Percentiles rank a stretch among this genome's conserved stretches.
Evolutionary conservation across 2,797 vertebrate genomes (phyloP).

Genomic region (Intellagama lesueurii): DNA sequence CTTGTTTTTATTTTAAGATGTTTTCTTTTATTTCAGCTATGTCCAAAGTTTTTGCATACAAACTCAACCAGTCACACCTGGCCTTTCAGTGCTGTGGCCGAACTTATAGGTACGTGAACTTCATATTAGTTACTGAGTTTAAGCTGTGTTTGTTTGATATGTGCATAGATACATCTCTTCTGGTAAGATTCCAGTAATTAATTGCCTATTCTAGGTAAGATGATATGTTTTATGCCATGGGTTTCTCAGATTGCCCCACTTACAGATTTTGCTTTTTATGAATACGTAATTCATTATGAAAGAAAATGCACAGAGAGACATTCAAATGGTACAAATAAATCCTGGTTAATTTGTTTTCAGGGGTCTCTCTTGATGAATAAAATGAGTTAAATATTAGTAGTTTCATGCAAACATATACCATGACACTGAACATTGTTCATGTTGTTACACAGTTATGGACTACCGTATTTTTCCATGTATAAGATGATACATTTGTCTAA

Average conservation of each 20-base stretch:
- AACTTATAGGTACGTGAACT: conserved; percentile 92
- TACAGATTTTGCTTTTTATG: background rate
- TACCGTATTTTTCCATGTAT: too few species aligned
- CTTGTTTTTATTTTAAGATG: background rate
- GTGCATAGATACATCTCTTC: background rate
- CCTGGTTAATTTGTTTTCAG: background rate
- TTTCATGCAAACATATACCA: background rate
- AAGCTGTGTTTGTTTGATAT: background rate
- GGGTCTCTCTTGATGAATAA: background rate
- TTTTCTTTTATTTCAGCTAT: conserved; percentile 83
- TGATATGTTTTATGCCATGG: background rate
- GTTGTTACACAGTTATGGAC: too few species aligned
- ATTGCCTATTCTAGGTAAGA: background rate
- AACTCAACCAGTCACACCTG: conserved; percentile 98
- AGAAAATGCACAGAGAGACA: background rate
- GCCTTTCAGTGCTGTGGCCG: conserved; percentile 96
- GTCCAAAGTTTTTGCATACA: conserved; percentile 91
- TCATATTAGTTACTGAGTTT: conserved; percentile 8
- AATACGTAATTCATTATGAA: background rate
- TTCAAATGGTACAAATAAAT: background rate
- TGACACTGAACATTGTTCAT: background rate
- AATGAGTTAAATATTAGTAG: background rate
- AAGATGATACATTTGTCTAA: too few species aligned
- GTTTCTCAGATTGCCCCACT: background rate
- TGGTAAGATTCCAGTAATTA: background rate